Conservation (phyloP, 2,888 invertebrate genomes). For the Acrocyrtus sp. region DNA sequence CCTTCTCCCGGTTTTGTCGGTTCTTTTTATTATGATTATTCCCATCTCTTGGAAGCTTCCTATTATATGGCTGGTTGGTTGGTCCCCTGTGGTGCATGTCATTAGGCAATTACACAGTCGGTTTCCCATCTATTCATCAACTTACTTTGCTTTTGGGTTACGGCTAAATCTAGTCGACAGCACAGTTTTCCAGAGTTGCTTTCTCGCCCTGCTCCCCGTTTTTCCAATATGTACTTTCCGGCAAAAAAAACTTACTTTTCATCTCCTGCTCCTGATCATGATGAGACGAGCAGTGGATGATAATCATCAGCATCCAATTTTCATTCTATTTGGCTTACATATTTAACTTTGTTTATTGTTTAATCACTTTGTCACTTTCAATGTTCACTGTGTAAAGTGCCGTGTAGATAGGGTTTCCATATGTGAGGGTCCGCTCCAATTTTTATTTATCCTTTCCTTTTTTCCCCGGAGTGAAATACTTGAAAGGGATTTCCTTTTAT, state of each 20-base stretch:
- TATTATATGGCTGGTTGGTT: conserved; percentile 50
- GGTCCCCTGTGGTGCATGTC: conserved; percentile 60
- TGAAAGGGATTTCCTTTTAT: too few species aligned
- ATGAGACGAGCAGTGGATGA: too few species aligned
- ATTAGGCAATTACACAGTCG: conserved; percentile 60
- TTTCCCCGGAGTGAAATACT: too few species aligned
- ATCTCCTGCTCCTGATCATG: conserved; percentile 16
- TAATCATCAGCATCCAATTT: conserved; percentile 48
- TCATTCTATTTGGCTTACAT: conserved; percentile 14
- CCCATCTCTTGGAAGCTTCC: conserved; percentile 31
- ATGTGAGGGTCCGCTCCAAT: too few species aligned
- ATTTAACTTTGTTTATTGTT: conserved; percentile 16
- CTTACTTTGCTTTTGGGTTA: conserved; percentile 23
- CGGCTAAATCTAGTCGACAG: conserved; percentile 19
- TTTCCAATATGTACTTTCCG: too few species aligned
- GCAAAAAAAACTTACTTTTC: conserved; percentile 22
- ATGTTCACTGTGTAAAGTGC: too few species aligned
- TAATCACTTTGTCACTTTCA: conserved; percentile 9
- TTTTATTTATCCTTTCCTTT: too few species aligned
- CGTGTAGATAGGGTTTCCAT: too few species aligned
- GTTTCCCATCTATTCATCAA: conserved; percentile 53
- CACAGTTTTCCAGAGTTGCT: background rate
- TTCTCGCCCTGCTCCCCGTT: conserved; percentile 2
- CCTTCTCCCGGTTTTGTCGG: conserved; percentile 2
- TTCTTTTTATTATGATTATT: conserved; percentile 40